phyloP scores from a whole-genome alignment of 2,888 invertebrate genomes.

The Clusia tigrina region DNA sequence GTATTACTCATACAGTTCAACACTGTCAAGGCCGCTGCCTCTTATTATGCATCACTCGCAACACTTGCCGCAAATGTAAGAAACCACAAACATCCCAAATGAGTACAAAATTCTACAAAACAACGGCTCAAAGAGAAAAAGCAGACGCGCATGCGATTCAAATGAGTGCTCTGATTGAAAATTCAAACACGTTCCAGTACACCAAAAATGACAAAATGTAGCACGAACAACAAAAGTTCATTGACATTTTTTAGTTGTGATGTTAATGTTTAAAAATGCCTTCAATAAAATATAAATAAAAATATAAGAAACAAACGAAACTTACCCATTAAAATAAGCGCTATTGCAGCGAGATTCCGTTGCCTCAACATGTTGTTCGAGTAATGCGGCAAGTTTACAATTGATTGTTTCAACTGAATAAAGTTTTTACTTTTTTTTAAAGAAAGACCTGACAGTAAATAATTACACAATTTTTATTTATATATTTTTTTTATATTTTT shows the following conservation, averaged over 20 bases:
- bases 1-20: too few species aligned
- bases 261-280: too few species aligned
- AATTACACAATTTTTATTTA: conserved; percentile 2
- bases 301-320: neutral
- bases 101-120: neutral
- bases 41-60: too few species aligned
- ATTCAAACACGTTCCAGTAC: neutral
- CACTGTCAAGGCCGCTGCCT: too few species aligned
- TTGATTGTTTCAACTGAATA: neutral
- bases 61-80: too few species aligned
- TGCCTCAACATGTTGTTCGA: conserved; percentile 1
- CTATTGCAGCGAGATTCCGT: neutral
- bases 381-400: neutral
- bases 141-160: neutral
- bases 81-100: neutral
- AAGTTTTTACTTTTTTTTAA: too few species aligned
- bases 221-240: neutral
- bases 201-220: neutral
- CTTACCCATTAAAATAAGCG: neutral
- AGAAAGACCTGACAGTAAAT: too few species aligned
- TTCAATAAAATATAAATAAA: too few species aligned
- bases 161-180: neutral
- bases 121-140: neutral
- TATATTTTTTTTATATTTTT: neutral
- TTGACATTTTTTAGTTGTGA: too few species aligned